Base-by-base conservation (phyloP, 2,797 vertebrate species). In the Pampus argenteus region DNA sequence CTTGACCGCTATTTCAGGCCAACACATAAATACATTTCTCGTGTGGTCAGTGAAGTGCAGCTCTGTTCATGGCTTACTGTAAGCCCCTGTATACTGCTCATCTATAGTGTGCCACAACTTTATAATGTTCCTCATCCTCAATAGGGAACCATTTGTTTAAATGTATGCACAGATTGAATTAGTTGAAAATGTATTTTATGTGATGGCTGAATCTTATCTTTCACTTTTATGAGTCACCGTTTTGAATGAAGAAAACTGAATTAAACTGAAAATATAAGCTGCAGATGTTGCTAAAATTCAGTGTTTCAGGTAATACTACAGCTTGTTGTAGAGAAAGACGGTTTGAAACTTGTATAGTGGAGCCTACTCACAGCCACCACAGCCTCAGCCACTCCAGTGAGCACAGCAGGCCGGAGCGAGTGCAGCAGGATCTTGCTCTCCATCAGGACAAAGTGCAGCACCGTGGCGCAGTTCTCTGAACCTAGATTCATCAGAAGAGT, bases 401-500 rank as follows among this genome's bases (percentile, higher is more conserved):
- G 91, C 72, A 99, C 97, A 29, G 96, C 98, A 7, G 98, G 98
- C 74, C 98, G 91, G 36, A 99, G 96, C 10, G 98, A 99, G 92
- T 99, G 98, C 48, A 99, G 93, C 69, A 99, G 95, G 84, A 99
- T 98, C 89, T 99, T 99, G 91, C 86, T 96, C 91, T 99, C 98
- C 83, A 96, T 90, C 64, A 99, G 90, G 47, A 99, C 95, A 79
- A 98, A 98, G 84, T 96, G 95, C 77, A 99, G 93, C 82, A 99
- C 85, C 0, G 96, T 97, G 64, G 96, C 97, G 78, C 96, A 98
- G 92, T 98, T 98, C 90, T 99, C 98, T 0, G 97, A 91, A 78
- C 98, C 98, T 89, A 99, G 93, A 78, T 98, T 99, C 93, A 96
- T 96, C 70, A 99, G 93, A 86, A 99, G 93, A 17, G 96, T 97